phyloP scores from a whole-genome alignment of 2,797 vertebrate species.

The Tragelaphus oryx region DNA sequence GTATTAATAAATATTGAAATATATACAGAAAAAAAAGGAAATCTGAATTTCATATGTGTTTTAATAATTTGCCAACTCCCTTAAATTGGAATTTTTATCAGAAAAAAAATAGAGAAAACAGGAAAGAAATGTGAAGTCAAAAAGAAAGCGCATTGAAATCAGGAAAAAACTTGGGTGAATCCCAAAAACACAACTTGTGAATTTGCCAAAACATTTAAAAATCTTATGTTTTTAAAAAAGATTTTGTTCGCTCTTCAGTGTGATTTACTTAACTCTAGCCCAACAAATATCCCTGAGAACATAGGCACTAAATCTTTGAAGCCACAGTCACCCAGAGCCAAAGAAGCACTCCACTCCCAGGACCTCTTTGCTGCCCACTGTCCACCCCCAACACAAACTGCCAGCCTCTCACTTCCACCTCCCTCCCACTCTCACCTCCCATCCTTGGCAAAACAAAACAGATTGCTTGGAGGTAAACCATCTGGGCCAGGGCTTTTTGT shows the following conservation, averaged over 20 bases:
- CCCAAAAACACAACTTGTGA: conserved; percentile 29
- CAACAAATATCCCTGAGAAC: background rate
- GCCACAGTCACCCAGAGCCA: background rate
- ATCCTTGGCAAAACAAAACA: background rate
- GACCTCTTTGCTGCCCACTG: background rate
- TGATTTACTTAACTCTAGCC: conserved; percentile 25
- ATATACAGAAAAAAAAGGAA: conserved; percentile 11
- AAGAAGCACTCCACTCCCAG: background rate
- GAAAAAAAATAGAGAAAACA: conserved; percentile 18
- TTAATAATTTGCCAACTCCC: conserved; percentile 33
- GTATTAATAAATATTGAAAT: conserved; percentile 15
- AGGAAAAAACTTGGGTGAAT: conserved; percentile 40
- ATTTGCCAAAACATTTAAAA: conserved; percentile 60
- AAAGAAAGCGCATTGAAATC: background rate
- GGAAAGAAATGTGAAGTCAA: conserved; percentile 16
- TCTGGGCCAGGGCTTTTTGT: background rate
- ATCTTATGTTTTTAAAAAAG: background rate
- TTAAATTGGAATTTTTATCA: conserved; percentile 53
- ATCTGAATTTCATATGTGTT: conserved; percentile 33
- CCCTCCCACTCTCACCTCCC: background rate
- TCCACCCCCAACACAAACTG: too few species aligned
- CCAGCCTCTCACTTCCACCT: too few species aligned
- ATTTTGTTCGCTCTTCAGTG: background rate
- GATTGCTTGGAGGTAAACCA: background rate
- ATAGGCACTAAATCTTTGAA: background rate